Evolutionary conservation across 2,888 invertebrate genomes (phyloP).

Genomic region (Herminia tarsipennalis): DNA sequence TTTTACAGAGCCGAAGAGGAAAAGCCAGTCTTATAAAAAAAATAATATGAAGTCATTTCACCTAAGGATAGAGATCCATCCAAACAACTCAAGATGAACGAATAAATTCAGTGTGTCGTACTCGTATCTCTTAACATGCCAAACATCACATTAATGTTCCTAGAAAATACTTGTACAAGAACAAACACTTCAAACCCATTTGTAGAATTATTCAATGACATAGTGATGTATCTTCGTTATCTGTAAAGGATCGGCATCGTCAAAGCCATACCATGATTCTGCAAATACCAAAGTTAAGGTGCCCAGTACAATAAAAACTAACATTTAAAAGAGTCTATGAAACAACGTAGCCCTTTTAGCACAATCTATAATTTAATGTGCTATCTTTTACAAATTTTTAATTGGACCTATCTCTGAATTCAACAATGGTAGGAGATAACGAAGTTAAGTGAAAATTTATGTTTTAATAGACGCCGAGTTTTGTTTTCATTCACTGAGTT

Average conservation of each 20-base stretch:
- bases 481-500: conserved; percentile 20
- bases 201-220: conserved; percentile 1
- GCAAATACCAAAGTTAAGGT: conserved; percentile 12
- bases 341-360: conserved; percentile 46
- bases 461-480: conserved; percentile 50
- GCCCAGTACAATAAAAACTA: conserved; percentile 25
- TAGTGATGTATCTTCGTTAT: conserved; percentile 7
- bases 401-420: conserved; percentile 66
- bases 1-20: no score
- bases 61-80: no score
- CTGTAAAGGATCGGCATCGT: conserved; percentile 3
- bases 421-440: conserved; percentile 67
- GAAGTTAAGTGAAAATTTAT: conserved; percentile 76
- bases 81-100: no score
- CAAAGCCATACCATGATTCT: conserved; percentile 11
- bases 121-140: background rate
- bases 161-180: background rate
- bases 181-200: conserved; percentile 12
- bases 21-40: no score
- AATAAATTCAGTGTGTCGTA: background rate
- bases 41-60: no score
- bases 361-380: conserved; percentile 43
- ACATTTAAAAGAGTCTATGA: conserved; percentile 38
- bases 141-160: background rate
- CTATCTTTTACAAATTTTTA: conserved; percentile 69